Percentiles rank a stretch among this genome's conserved stretches.
phyloP scores from a whole-genome alignment of 2,797 vertebrate genomes.

The Trachops cirrhosus region DNA sequence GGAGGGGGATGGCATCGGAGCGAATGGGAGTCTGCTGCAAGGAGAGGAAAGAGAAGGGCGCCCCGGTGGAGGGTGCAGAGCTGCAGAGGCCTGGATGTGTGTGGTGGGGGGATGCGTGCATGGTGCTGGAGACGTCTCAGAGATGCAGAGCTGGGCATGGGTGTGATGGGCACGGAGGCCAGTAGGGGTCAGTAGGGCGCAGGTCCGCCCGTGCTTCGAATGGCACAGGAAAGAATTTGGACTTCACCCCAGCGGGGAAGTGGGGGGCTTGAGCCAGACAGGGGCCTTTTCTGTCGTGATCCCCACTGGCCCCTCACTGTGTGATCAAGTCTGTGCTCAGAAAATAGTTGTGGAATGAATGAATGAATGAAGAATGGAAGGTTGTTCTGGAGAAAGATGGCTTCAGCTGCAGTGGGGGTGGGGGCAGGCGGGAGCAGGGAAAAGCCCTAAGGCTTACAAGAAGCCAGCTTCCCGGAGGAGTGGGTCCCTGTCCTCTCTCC shows the following conservation, averaged over 20 bases:
- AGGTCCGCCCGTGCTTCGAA: neutral
- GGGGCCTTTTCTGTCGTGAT: neutral
- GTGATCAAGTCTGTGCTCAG: neutral
- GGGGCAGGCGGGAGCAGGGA: neutral
- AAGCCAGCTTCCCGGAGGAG: neutral
- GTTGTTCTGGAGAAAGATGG: neutral
- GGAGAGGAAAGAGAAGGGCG: neutral
- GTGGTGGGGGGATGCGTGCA: rapidly evolving
- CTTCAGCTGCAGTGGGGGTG: neutral
- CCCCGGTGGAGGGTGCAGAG: no score
- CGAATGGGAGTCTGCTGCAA: neutral
- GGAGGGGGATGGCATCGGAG: neutral
- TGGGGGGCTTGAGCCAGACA: neutral
- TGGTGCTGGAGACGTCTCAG: neutral
- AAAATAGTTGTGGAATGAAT: neutral
- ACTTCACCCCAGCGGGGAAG: neutral
- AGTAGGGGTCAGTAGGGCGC: neutral
- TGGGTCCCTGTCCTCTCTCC: neutral
- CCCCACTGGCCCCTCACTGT: neutral
- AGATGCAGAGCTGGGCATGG: neutral
- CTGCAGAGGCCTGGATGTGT: rapidly evolving
- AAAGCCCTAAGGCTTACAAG: neutral
- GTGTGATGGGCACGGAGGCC: neutral
- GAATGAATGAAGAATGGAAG: neutral
- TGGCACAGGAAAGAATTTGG: neutral